These are phyloP conservation scores for Platichthys stellatus DNA, from an alignment of 2,113 vertebrate species.

Conservation along the genomic window DNA sequence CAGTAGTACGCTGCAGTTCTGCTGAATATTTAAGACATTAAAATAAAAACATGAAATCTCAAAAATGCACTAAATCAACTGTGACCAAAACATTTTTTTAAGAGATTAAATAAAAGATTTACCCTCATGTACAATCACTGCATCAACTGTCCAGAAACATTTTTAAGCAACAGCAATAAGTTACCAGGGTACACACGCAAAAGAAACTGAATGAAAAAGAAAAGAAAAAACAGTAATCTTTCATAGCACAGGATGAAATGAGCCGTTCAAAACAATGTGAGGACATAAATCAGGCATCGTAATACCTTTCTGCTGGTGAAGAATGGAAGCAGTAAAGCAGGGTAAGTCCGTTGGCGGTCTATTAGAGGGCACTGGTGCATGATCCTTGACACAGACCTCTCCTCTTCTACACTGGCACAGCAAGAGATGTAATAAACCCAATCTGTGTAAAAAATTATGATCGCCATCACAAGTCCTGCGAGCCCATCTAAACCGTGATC, in stretches of 20 bases:
- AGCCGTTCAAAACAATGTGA: conserved; percentile 16
- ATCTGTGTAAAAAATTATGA: background rate
- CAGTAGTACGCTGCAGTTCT: conserved; percentile 25
- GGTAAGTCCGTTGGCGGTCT: conserved; percentile 9
- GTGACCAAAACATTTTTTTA: conserved; percentile 1
- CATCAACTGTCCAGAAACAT: conserved; percentile 14
- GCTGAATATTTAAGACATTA: conserved; percentile 37
- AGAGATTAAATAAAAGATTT: conserved; percentile 22
- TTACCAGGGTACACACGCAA: conserved; percentile 25
- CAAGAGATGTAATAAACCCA: background rate
- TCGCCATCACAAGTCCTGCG: background rate
- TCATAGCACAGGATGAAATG: conserved; percentile 7
- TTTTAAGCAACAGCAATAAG: conserved; percentile 42
- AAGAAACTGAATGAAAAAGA: background rate
- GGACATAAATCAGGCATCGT: conserved; percentile 43
- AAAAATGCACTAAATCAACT: conserved; percentile 14
- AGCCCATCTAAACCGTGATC: background rate
- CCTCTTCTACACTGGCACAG: conserved; percentile 10
- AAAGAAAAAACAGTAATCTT: conserved; percentile 8
- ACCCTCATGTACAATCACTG: conserved; percentile 43
- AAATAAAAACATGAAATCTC: conserved; percentile 23
- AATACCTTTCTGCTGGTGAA: conserved; percentile 22
- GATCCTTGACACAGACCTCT: conserved; percentile 10
- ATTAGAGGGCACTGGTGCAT: conserved; percentile 19
- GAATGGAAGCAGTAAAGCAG: conserved; percentile 34